phyloP scores from a whole-genome alignment of 1,140 invertebrate species.

The Nebria ingens region DNA sequence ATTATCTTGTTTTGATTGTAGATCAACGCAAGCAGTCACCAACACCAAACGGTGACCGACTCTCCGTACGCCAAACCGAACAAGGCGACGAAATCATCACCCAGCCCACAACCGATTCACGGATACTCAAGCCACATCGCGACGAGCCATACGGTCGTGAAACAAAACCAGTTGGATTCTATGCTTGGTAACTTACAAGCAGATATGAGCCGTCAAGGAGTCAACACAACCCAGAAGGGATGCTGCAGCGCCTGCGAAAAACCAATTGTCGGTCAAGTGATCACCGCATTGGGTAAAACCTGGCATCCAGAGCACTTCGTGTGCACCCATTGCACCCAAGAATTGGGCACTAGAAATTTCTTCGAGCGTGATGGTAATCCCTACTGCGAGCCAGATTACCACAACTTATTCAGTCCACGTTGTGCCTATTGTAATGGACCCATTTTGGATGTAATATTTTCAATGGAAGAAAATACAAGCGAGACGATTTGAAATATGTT shows the following conservation, averaged over 20 bases:
- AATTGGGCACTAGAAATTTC: slow-evolving; percentile 95
- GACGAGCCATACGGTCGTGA: slow-evolving; percentile 26
- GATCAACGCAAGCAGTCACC: slow-evolving; percentile 46
- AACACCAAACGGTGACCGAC: slow-evolving; percentile 51
- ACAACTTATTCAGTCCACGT: slow-evolving; percentile 93
- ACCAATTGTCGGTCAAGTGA: slow-evolving; percentile 90
- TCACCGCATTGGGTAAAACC: slow-evolving; percentile 94
- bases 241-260: slow-evolving; percentile 97
- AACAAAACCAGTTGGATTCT: slow-evolving; percentile 69
- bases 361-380: slow-evolving; percentile 94
- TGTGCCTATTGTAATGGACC: slow-evolving; percentile 98
- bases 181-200: slow-evolving; percentile 88
- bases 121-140: slow-evolving; percentile 27
- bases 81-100: slow-evolving; percentile 42
- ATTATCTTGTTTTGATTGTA: slow-evolving; percentile 27
- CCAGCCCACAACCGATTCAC: slow-evolving; percentile 32
- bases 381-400: slow-evolving; percentile 97
- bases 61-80: slow-evolving; percentile 63
- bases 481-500: slow-evolving; percentile 10
- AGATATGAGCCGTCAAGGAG: slow-evolving; percentile 94
- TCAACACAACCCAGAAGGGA: slow-evolving; percentile 94
- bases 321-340: slow-evolving; percentile 92
- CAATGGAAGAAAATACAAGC: neutral
- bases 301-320: slow-evolving; percentile 99
- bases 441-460: slow-evolving; percentile 88